A percentile compares a stretch with the other conserved stretches of the same genome.
phyloP scores from a whole-genome alignment of 2,888 invertebrate genomes.

The Cerceris rybyensis region DNA sequence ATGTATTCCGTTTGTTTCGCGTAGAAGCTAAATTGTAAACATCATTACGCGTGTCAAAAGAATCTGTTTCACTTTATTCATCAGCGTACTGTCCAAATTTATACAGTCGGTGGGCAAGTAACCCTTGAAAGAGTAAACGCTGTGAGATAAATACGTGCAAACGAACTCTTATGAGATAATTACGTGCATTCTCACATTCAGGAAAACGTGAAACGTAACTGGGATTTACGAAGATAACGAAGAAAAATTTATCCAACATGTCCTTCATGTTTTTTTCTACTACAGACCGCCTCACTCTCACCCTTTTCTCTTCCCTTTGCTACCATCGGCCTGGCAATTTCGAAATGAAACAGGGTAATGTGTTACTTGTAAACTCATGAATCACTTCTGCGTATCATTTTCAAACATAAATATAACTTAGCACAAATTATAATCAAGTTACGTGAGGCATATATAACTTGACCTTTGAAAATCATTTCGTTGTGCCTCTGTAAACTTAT shows the following conservation, averaged over 20 bases:
- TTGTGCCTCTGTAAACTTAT: no score
- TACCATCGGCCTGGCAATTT: conserved; percentile 3
- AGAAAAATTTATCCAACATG: conserved; percentile 30
- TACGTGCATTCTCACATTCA: conserved; percentile 10
- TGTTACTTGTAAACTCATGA: background rate
- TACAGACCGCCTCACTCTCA: background rate
- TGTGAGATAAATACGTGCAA: conserved; percentile 35
- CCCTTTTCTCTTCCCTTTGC: background rate
- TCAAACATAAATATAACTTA: background rate
- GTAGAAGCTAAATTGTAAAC: conserved; percentile 51
- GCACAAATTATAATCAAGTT: conserved; percentile 24
- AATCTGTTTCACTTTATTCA: conserved; percentile 39
- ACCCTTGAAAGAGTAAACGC: background rate
- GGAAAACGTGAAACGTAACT: conserved; percentile 12
- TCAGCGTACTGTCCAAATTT: conserved; percentile 39
- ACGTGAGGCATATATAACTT: no score
- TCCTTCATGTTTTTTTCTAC: background rate
- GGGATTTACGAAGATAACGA: conserved; percentile 30
- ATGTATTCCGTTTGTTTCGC: conserved; percentile 37
- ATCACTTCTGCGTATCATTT: background rate
- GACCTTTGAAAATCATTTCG: no score
- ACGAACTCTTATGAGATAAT: conserved; percentile 23
- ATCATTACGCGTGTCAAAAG: conserved; percentile 57
- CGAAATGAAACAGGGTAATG: background rate
- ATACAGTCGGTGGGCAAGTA: conserved; percentile 41